These are phyloP conservation scores for Lithosia quadra DNA, from an alignment of 2,888 invertebrate genomes.

Conservation along the genomic window DNA sequence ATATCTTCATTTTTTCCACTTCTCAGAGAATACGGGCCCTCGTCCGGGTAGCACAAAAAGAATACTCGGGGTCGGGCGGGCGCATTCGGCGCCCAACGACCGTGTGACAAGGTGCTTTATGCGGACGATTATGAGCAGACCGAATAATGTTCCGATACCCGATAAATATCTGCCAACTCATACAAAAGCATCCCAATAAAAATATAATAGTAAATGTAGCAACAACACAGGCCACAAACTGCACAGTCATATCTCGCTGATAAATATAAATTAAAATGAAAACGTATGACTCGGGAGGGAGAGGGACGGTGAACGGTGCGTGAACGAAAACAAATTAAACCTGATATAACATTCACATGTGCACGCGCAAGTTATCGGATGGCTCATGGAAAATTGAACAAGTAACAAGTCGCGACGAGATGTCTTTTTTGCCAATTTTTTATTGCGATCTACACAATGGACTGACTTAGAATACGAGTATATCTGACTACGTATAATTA, in stretches of 20 bases:
- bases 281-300: slow-evolving; percentile 65
- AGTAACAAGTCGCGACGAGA: slow-evolving; percentile 43
- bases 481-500: too few relatives aligned
- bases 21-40: slow-evolving; percentile 83
- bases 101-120: slow-evolving; percentile 87
- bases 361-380: slow-evolving; percentile 56
- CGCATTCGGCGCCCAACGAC: slow-evolving; percentile 85
- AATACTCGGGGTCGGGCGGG: slow-evolving; percentile 75
- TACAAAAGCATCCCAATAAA: slow-evolving; percentile 87
- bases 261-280: slow-evolving; percentile 81
- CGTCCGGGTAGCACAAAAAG: slow-evolving; percentile 80
- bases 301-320: slow-evolving; percentile 57
- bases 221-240: slow-evolving; percentile 83
- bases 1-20: slow-evolving; percentile 87
- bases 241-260: slow-evolving; percentile 83
- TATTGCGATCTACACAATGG: background rate
- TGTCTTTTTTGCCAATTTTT: slow-evolving; percentile 48
- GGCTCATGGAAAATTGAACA: slow-evolving; percentile 57
- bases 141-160: slow-evolving; percentile 86
- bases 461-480: too few relatives aligned
- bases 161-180: slow-evolving; percentile 88
- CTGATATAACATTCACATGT: slow-evolving; percentile 64
- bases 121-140: slow-evolving; percentile 85
- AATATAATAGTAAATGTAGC: slow-evolving; percentile 86
- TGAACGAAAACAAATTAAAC: slow-evolving; percentile 73